phyloP scores from a whole-genome alignment of 64 coral and sea anemone species.

The Stichodactyla helianthus region DNA sequence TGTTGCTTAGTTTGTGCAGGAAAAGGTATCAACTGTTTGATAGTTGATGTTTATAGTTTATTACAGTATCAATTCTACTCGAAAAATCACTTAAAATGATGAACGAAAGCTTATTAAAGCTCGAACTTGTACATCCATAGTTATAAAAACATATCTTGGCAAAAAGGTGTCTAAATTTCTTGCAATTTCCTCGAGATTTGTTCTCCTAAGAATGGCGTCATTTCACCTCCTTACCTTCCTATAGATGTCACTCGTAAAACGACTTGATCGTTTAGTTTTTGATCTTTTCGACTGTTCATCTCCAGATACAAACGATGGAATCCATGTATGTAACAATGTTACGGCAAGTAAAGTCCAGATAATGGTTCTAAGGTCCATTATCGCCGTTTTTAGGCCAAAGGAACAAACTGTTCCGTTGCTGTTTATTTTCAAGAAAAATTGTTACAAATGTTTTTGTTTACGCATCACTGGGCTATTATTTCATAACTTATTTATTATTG shows the following conservation, averaged over 20 bases:
- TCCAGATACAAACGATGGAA: background rate
- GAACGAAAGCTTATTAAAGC: background rate
- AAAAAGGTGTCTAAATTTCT: background rate
- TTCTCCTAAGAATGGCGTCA: background rate
- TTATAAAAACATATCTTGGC: background rate
- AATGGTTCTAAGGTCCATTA: slow-evolving; percentile 1
- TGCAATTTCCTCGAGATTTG: background rate
- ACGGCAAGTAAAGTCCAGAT: background rate
- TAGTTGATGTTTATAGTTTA: background rate
- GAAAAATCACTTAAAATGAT: background rate
- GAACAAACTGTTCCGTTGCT: slow-evolving; percentile 6
- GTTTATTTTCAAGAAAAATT: background rate
- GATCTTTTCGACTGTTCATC: background rate
- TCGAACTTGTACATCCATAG: background rate
- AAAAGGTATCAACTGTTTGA: background rate
- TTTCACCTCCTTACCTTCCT: slow-evolving; percentile 9
- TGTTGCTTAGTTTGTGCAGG: no score
- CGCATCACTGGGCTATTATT: slow-evolving; percentile 25
- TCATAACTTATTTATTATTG: slow-evolving; percentile 17
- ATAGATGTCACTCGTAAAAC: background rate
- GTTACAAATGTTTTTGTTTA: slow-evolving; percentile 15
- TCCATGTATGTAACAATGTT: slow-evolving; percentile 2
- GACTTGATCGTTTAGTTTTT: slow-evolving; percentile 4
- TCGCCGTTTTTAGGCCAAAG: background rate
- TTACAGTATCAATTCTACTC: background rate